phyloP scores from a whole-genome alignment of 1,140 invertebrate species.

The Pantala flavescens region DNA sequence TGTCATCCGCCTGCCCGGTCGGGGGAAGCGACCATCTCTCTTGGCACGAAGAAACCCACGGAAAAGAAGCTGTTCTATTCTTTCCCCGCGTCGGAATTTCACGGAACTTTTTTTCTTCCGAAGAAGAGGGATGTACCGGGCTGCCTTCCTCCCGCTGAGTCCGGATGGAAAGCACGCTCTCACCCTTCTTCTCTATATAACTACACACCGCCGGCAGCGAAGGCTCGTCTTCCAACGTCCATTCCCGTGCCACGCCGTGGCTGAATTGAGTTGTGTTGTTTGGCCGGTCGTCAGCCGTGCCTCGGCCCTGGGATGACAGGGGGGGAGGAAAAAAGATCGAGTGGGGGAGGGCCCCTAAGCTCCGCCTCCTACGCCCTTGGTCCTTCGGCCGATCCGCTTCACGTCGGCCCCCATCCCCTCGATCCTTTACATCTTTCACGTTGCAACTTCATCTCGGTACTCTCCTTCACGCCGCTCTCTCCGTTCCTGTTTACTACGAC shows the following conservation, averaged over 20 bases:
- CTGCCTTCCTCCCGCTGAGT: not conserved
- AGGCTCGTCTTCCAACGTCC: not conserved
- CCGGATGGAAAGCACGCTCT: not conserved
- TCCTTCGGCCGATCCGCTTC: not conserved
- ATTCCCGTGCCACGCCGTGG: conserved; percentile 5
- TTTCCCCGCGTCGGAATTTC: conserved; percentile 7
- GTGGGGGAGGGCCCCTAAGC: not conserved
- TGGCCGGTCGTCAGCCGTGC: not conserved
- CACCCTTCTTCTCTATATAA: not conserved
- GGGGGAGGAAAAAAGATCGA: not conserved
- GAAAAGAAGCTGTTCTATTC: not conserved
- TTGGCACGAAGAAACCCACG: not conserved
- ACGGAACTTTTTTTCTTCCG: not conserved
- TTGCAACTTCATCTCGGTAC: conserved; percentile 8
- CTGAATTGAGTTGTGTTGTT: conserved; percentile 9
- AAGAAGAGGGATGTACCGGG: not conserved
- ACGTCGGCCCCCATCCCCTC: not conserved
- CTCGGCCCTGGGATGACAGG: not conserved
- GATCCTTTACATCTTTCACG: not conserved
- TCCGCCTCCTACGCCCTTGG: not conserved
- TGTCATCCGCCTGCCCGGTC: too few species aligned
- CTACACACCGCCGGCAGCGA: not conserved
- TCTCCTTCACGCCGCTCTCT: not conserved
- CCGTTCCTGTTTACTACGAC: not conserved
- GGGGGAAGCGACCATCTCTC: too few species aligned